Percentiles rank a stretch among this genome's conserved stretches.
Conservation (phyloP, 1,140 invertebrate species). For the Cotesia vestalis region DNA sequence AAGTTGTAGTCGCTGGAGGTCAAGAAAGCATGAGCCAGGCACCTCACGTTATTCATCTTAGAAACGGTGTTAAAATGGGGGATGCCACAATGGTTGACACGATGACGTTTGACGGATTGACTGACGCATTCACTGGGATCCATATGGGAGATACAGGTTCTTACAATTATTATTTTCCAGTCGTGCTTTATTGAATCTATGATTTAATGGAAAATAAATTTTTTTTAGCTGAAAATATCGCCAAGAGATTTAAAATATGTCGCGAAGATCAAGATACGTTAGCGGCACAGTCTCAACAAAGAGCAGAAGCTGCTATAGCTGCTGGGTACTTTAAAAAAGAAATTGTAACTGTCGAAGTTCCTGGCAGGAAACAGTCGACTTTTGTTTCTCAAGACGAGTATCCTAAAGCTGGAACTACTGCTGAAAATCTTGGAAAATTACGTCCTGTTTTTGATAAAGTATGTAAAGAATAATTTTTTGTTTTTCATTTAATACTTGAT, state of each 20-base stretch:
- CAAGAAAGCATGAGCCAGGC: constrained; percentile 88
- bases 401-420: constrained; percentile 71
- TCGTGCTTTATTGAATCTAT: not conserved
- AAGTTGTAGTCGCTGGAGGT: constrained; percentile 82
- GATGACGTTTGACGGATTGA: constrained; percentile 81
- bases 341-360: constrained; percentile 73
- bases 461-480: constrained; percentile 27
- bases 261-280: constrained; percentile 81
- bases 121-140: constrained; percentile 79
- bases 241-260: constrained; percentile 74
- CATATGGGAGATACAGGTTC: constrained; percentile 89
- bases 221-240: constrained; percentile 79
- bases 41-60: constrained; percentile 75
- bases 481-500: not conserved
- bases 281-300: constrained; percentile 78
- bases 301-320: constrained; percentile 72
- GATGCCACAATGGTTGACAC: constrained; percentile 73
- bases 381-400: constrained; percentile 74
- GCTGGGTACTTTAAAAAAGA: constrained; percentile 76
- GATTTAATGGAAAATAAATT: constrained; percentile 9
- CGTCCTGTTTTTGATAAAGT: constrained; percentile 73
- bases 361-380: constrained; percentile 64
- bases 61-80: constrained; percentile 78
- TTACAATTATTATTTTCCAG: constrained; percentile 9
- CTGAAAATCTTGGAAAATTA: constrained; percentile 71